phyloP scores from a whole-genome alignment of 2,113 vertebrate species.

The Esox niger region DNA sequence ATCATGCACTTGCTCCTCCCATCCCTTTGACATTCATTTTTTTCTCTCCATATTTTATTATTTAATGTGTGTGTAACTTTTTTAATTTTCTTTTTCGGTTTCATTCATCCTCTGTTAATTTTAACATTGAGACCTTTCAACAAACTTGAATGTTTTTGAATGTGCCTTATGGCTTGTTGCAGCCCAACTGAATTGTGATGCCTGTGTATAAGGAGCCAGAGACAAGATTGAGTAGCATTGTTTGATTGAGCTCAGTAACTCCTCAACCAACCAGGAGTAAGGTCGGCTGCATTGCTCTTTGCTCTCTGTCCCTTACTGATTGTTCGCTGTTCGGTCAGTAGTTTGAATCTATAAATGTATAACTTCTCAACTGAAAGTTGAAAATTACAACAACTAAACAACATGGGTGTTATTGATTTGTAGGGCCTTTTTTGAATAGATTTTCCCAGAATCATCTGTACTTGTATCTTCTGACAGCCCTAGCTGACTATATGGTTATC shows the following conservation, averaged over 20 bases:
- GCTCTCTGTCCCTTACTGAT: neutral
- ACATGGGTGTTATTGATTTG: neutral
- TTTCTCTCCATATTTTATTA: slow-evolving; percentile 30
- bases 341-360: neutral
- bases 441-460: neutral
- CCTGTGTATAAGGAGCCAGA: no score
- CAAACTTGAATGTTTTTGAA: neutral
- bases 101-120: slow-evolving; percentile 18
- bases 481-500: slow-evolving; percentile 10
- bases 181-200: no score
- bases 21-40: slow-evolving; percentile 28
- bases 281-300: neutral
- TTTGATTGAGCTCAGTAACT: slow-evolving; percentile 1
- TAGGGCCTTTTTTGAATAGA: neutral
- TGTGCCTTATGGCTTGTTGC: neutral
- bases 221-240: neutral
- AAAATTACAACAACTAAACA: neutral
- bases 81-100: slow-evolving; percentile 14
- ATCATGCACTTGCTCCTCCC: slow-evolving; percentile 56
- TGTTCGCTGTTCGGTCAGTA: neutral
- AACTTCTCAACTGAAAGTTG: neutral
- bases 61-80: slow-evolving; percentile 41
- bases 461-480: neutral
- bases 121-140: neutral
- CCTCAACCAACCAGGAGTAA: slow-evolving; percentile 3